These are phyloP conservation scores for Heloderma charlesbogerti DNA, from an alignment of 2,113 vertebrate genomes.

Conservation along the genomic window DNA sequence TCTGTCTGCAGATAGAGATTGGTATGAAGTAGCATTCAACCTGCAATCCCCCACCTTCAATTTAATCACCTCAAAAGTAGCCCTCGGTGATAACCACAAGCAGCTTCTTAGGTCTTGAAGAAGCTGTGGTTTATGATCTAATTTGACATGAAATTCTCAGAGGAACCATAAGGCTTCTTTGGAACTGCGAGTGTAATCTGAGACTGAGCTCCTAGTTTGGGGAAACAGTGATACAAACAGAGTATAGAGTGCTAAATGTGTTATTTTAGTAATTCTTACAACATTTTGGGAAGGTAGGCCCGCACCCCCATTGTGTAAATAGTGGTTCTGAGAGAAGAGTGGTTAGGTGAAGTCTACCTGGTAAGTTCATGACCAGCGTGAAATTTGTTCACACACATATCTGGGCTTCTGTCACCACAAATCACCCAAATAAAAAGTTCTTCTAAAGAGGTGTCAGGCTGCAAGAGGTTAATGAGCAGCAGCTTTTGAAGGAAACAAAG, in stretches of 20 bases:
- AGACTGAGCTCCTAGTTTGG: background rate
- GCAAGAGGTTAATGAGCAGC: background rate
- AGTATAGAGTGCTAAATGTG: background rate
- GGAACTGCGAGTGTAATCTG: too few species aligned
- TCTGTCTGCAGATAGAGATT: too few species aligned
- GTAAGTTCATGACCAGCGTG: background rate
- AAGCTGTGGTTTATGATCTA: too few species aligned
- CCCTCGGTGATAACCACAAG: too few species aligned
- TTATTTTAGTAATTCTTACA: background rate
- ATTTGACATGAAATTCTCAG: too few species aligned
- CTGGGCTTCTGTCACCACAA: background rate
- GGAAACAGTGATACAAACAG: too few species aligned
- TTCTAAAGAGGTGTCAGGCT: background rate
- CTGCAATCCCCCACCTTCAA: too few species aligned
- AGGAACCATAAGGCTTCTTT: too few species aligned
- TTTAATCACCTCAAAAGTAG: too few species aligned
- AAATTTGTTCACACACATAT: background rate
- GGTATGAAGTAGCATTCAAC: too few species aligned
- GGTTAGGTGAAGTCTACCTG: background rate
- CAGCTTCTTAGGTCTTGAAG: too few species aligned
- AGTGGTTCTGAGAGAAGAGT: background rate
- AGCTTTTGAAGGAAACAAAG: background rate
- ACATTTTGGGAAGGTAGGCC: background rate
- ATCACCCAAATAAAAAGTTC: background rate
- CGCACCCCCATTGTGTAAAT: background rate